phyloP scores from a whole-genome alignment of 2,797 vertebrate genomes.

The Halcyon badia region DNA sequence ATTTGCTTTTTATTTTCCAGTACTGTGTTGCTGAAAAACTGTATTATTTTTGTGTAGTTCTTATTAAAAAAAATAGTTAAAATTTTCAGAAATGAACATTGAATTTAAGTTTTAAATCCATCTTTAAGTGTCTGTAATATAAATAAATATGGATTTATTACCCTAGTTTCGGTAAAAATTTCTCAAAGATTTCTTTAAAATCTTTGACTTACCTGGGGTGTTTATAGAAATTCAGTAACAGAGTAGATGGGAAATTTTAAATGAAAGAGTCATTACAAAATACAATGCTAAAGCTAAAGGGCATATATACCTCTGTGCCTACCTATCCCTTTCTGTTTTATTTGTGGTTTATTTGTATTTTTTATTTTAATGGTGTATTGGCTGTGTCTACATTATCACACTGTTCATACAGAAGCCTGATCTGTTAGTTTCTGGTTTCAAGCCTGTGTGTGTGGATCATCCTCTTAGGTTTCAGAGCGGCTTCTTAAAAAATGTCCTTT shows the following conservation, averaged over 20 bases:
- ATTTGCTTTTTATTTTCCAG: not conserved
- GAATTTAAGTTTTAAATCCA: not conserved
- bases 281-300: not conserved
- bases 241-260: not conserved
- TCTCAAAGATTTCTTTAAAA: not conserved
- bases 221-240: not conserved
- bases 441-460: not conserved
- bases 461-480: slow-evolving; percentile 22
- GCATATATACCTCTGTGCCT: not conserved
- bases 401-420: not conserved
- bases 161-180: not conserved
- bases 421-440: not conserved
- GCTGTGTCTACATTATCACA: not conserved
- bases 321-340: not conserved
- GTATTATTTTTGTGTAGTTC: not conserved
- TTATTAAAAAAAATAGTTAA: not conserved
- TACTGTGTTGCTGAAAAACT: not conserved
- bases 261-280: not conserved
- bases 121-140: not conserved
- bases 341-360: not conserved
- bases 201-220: not conserved
- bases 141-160: not conserved
- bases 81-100: not conserved
- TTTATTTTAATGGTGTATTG: not conserved
- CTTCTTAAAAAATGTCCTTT: slow-evolving; percentile 4